Evolutionary conservation across 1,140 invertebrate genomes (phyloP), one percentile per base, ranked within the genome.

Genomic region (Solenopsis invicta): DNA sequence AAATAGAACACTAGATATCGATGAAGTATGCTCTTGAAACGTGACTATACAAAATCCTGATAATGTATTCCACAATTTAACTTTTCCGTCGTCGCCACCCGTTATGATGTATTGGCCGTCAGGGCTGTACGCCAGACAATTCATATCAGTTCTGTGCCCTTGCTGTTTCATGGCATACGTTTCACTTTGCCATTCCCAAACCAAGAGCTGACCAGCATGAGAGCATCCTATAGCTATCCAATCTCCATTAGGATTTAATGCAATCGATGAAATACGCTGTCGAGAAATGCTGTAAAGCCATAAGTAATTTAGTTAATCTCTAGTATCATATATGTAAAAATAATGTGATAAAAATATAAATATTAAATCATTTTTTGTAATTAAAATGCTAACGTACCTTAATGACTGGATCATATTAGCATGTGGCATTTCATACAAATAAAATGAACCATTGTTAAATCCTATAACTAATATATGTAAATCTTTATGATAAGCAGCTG

Each of bases 181-280:
- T 96, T 99, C 98, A 94, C 98, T 99, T 95, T 99, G 99, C 99
- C 99, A 99, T 95, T 99, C 99, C 99, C 99, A 99, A 9, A 99
- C 99, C 16, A 99, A 94, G 24, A 99, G 94, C 93, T 99, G 99
- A 0, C 99, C 99, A 2, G 98, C 96, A 56, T 97, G 97, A 0
- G 97, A 96, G 93, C 98, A 99, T 0, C 98, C 99, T 37, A 99
- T 93, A 0, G 98, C 99, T 72, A 99, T 97, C 99, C 99, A 99
- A 93, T 99, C 99, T 0, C 99, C 99, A 21, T 97, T 97, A 12
- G 94, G 94, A 93, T 99, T 99, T 54, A 99, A 96, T 0, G 97
- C 94, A 2, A 99, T 97, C 0, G 98, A 96, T 29, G 97, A 97
- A 67, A 99, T 98, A 77, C 96, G 94, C 91, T 98, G 97, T 59